phyloP scores from a whole-genome alignment of 2,888 invertebrate genomes.

The Ochropleura plecta region DNA sequence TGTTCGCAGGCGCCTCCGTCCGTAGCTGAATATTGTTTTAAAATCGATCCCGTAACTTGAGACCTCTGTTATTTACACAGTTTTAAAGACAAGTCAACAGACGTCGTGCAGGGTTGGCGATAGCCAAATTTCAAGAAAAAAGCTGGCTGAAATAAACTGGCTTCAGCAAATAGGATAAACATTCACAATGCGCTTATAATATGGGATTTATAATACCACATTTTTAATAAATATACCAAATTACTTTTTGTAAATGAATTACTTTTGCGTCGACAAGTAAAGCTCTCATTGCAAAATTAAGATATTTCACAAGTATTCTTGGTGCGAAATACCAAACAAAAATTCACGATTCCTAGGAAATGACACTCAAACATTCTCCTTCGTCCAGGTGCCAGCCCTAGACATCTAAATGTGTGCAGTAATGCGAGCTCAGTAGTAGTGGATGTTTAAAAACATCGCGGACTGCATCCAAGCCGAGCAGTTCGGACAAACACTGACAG shows the following conservation, averaged over 20 bases:
- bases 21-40: conserved; percentile 79
- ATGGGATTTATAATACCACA: neutral
- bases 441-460: conserved; percentile 78
- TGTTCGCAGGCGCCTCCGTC: conserved; percentile 76
- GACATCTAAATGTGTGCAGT: conserved; percentile 61
- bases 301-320: neutral
- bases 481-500: conserved; percentile 48
- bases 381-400: conserved; percentile 20
- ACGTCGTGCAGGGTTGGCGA: conserved; percentile 71
- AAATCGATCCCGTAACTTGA: conserved; percentile 83
- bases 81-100: conserved; percentile 86
- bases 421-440: conserved; percentile 74
- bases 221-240: neutral
- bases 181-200: neutral
- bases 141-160: neutral
- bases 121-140: conserved; percentile 2
- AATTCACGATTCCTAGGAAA: neutral
- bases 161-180: neutral
- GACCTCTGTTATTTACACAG: conserved; percentile 81
- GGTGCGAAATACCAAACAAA: neutral
- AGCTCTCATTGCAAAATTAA: neutral
- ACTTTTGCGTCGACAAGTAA: neutral
- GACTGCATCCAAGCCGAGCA: conserved; percentile 35
- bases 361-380: too few species aligned
- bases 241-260: neutral